Conservation (phyloP, 2,113 vertebrate genomes). For the Hypomesus transpacificus region DNA sequence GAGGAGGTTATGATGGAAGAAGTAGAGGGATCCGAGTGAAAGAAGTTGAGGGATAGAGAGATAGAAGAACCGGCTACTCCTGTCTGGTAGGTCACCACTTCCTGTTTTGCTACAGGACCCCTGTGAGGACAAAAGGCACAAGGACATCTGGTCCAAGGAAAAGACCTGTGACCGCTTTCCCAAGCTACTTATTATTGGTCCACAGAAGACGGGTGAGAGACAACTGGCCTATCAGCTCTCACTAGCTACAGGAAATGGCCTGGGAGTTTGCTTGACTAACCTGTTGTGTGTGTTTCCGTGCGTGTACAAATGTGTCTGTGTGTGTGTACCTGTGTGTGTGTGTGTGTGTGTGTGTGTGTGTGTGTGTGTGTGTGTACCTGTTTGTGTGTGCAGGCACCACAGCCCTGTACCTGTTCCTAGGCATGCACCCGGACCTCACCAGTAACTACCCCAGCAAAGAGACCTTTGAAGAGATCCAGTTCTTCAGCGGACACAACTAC, state of each 20-base stretch:
- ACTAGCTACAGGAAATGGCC: too few relatives aligned
- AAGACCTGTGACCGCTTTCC: conserved; percentile 89
- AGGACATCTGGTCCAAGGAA: conserved; percentile 92
- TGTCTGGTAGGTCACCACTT: background rate
- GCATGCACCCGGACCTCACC: conserved; percentile 85
- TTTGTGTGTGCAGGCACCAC: conserved; percentile 74
- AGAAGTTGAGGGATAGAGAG: background rate
- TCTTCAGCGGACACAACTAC: conserved; percentile 89
- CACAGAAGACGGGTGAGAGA: conserved; percentile 83
- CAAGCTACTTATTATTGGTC: conserved; percentile 85
- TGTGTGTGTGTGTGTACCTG: too few relatives aligned
- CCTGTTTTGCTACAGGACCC: conserved; percentile 75
- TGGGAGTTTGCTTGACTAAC: background rate
- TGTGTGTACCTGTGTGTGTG: too few relatives aligned
- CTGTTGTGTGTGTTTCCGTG: too few relatives aligned
- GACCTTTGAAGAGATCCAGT: conserved; percentile 90
- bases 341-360: too few relatives aligned
- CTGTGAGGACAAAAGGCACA: conserved; percentile 88
- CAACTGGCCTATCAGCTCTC: background rate
- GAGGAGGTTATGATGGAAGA: background rate
- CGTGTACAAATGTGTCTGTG: too few relatives aligned
- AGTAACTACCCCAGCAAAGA: conserved; percentile 90
- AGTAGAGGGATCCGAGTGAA: background rate
- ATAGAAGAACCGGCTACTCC: background rate
- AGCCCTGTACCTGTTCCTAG: conserved; percentile 85